Conservation (phyloP, 2,888 invertebrate species). For the Latheticus oryzae region DNA sequence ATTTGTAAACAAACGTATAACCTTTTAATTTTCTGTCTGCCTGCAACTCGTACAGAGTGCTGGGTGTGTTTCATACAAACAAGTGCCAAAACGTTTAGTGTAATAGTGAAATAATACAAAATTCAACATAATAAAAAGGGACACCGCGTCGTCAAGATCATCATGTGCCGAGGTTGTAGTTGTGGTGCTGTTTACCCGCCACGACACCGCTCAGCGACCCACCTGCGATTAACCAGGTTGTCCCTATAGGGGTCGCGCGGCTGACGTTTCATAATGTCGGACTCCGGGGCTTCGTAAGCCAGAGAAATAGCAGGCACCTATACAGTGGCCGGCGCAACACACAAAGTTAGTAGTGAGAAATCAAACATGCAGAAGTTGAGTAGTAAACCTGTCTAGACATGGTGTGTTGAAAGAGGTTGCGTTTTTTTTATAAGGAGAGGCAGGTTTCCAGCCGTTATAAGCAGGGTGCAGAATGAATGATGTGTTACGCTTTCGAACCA, state of each 20-base stretch:
- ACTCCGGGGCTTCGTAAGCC: slow-evolving; percentile 99
- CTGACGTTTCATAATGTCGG: slow-evolving; percentile 99
- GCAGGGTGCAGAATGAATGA: slow-evolving; percentile 56
- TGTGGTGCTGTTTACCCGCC: slow-evolving; percentile 63
- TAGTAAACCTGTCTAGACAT: slow-evolving; percentile 49
- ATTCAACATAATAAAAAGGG: slow-evolving; percentile 12
- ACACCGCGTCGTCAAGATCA: slow-evolving; percentile 35
- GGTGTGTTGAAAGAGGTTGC: slow-evolving; percentile 37
- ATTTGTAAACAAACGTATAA: neutral
- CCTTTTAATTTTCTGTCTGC: slow-evolving; percentile 5
- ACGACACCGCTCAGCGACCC: slow-evolving; percentile 68
- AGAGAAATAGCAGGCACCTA: slow-evolving; percentile 99
- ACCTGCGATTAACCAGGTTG: slow-evolving; percentile 99
- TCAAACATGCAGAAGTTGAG: slow-evolving; percentile 58
- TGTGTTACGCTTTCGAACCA: slow-evolving; percentile 39
- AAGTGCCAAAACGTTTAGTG: slow-evolving; percentile 28
- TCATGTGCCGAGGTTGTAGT: slow-evolving; percentile 60
- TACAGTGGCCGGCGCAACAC: slow-evolving; percentile 76
- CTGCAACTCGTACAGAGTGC: slow-evolving; percentile 29
- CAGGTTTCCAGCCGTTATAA: slow-evolving; percentile 46
- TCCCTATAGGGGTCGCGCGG: slow-evolving; percentile 97
- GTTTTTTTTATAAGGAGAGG: slow-evolving; percentile 30
- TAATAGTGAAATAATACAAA: too few species aligned
- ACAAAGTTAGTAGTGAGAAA: slow-evolving; percentile 59
- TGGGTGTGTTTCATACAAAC: slow-evolving; percentile 22